A percentile compares a stretch with the other conserved stretches of the same genome.
These are phyloP conservation scores for Periplaneta americana DNA, from an alignment of 1,140 invertebrate genomes.

Conservation along the genomic window DNA sequence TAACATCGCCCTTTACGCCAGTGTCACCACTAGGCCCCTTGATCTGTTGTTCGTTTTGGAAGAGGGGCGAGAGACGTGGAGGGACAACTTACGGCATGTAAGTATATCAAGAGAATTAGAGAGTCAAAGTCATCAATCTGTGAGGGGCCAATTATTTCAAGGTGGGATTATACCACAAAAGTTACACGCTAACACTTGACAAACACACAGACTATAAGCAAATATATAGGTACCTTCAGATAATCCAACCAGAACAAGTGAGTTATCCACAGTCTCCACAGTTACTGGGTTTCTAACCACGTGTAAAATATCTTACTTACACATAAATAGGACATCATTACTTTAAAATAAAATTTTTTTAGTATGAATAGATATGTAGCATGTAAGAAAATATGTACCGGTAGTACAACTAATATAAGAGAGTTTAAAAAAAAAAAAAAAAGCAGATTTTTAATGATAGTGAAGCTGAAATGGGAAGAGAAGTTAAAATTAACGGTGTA, in stretches of 20 bases:
- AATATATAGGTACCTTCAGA: neutral
- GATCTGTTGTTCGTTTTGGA: neutral
- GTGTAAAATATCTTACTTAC: no score
- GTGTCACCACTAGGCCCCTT: neutral
- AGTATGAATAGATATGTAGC: no score
- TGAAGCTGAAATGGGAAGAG: no score
- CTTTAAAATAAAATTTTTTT: no score
- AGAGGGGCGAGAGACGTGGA: neutral
- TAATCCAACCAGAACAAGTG: neutral
- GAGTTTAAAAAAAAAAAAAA: no score
- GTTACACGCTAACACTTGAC: neutral
- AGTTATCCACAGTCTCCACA: neutral
- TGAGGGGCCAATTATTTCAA: neutral
- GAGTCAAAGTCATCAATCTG: neutral
- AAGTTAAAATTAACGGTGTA: no score
- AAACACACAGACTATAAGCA: neutral
- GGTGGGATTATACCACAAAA: neutral
- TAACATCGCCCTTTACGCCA: neutral
- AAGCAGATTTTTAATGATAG: no score
- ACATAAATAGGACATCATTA: no score
- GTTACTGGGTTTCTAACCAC: no score
- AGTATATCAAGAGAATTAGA: neutral
- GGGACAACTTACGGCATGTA: neutral
- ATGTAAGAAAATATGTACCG: no score
- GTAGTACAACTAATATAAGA: no score